Conservation (phyloP, 35 echinoderm and acorn worm species). For the Lytechinus pictus region DNA sequence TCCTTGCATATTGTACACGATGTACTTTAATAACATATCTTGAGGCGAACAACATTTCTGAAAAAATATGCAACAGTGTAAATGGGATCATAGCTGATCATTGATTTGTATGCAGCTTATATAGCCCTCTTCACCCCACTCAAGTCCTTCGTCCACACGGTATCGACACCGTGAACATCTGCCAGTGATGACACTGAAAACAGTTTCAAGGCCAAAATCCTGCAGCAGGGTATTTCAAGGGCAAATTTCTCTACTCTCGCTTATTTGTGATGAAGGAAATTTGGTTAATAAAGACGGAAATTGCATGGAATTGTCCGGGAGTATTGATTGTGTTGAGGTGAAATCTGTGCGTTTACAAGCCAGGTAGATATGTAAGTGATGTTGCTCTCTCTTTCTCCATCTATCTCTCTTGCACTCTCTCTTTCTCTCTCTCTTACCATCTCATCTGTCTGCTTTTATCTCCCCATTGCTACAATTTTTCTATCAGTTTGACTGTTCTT, state of each 20-base stretch:
- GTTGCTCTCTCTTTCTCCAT: not conserved
- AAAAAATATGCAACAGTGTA: not conserved
- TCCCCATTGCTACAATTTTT: not conserved
- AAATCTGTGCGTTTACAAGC: not conserved
- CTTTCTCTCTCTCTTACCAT: not conserved
- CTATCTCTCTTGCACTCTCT: not conserved
- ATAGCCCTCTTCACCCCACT: constrained; percentile 7
- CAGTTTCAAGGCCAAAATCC: not conserved
- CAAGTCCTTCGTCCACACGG: not conserved
- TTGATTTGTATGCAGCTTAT: not conserved
- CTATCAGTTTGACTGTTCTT: too few species aligned
- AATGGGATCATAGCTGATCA: not conserved
- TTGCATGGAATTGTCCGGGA: not conserved
- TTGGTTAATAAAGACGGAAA: constrained; percentile 5
- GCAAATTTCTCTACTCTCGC: not conserved
- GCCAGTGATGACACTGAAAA: not conserved
- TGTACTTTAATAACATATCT: not conserved
- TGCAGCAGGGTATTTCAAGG: not conserved
- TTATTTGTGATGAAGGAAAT: not conserved
- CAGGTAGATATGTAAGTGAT: not conserved
- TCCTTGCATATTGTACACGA: not conserved
- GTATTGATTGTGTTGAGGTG: not conserved
- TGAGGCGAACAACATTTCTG: too few species aligned
- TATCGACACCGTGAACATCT: not conserved
- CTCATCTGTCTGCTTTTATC: not conserved